phyloP scores from a whole-genome alignment of 2,797 vertebrate genomes.

The Typhlichthys subterraneus region DNA sequence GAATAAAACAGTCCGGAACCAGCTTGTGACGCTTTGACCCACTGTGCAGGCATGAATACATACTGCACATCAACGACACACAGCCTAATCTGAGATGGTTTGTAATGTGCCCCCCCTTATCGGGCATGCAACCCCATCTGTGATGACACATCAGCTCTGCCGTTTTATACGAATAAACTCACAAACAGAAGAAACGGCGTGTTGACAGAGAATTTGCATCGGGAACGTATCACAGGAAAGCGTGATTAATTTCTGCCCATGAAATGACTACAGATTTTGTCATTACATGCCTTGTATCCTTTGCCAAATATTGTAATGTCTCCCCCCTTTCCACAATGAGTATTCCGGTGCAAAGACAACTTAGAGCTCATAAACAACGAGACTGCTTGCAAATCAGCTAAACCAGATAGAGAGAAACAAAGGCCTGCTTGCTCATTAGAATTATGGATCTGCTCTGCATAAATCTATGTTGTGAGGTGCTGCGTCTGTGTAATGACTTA shows the following conservation, averaged over 20 bases:
- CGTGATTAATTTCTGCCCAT: conserved; percentile 75
- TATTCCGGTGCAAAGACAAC: conserved; percentile 68
- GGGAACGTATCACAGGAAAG: conserved; percentile 65
- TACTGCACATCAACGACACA: conserved; percentile 69
- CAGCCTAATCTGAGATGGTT: conserved; percentile 69
- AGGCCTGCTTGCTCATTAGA: conserved; percentile 80
- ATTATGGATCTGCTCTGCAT: conserved; percentile 72
- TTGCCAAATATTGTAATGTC: conserved; percentile 79
- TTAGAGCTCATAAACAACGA: conserved; percentile 70
- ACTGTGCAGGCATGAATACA: conserved; percentile 72
- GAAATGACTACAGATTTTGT: conserved; percentile 82
- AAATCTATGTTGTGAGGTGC: conserved; percentile 66
- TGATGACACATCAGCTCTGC: conserved; percentile 74
- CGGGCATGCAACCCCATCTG: conserved; percentile 71
- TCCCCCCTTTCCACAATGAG: conserved; percentile 50
- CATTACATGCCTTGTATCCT: conserved; percentile 75
- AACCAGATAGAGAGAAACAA: conserved; percentile 68
- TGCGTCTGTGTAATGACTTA: conserved; percentile 73
- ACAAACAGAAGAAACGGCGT: conserved; percentile 58
- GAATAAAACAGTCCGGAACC: conserved; percentile 60
- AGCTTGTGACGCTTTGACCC: conserved; percentile 67
- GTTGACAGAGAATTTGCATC: conserved; percentile 73
- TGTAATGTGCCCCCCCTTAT: conserved; percentile 62
- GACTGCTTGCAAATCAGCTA: conserved; percentile 65
- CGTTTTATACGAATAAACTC: conserved; percentile 76